These are phyloP conservation scores for Planococcus citri DNA, from an alignment of 1,140 invertebrate genomes.

Conservation along the genomic window DNA sequence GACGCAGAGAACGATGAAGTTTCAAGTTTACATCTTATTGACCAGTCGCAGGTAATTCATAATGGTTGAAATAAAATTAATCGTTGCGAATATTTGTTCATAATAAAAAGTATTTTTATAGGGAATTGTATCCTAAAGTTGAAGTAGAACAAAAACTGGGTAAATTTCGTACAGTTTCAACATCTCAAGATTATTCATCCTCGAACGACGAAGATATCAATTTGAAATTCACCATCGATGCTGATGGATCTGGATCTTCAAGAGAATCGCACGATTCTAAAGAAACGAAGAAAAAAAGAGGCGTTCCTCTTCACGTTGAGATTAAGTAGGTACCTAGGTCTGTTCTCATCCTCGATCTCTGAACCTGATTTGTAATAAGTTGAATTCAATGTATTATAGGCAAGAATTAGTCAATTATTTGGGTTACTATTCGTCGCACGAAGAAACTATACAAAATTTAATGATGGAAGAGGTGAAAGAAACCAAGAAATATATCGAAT, in stretches of 20 bases:
- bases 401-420: conserved; percentile 59
- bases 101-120: conserved; percentile 30
- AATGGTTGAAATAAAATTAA: not conserved
- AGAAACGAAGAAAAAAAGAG: not conserved
- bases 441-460: conserved; percentile 55
- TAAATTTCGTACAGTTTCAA: conserved; percentile 49
- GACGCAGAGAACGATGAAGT: conserved; percentile 37
- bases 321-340: not conserved
- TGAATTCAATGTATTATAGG: conserved; percentile 29
- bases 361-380: too few relatives aligned
- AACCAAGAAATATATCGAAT: conserved; percentile 45
- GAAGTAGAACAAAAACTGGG: conserved; percentile 50
- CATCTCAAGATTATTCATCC: conserved; percentile 29
- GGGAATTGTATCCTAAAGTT: conserved; percentile 55
- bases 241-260: conserved; percentile 8
- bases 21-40: conserved; percentile 62
- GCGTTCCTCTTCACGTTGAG: not conserved
- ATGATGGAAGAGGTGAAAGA: conserved; percentile 47
- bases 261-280: conserved; percentile 4
- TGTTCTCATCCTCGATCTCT: too few relatives aligned
- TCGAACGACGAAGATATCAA: conserved; percentile 1
- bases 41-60: conserved; percentile 44
- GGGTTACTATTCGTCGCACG: conserved; percentile 61
- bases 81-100: not conserved
- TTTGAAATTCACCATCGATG: conserved; percentile 11